These are phyloP conservation scores for Bombus affinis DNA, from an alignment of 1,140 invertebrate species.

Conservation along the genomic window DNA sequence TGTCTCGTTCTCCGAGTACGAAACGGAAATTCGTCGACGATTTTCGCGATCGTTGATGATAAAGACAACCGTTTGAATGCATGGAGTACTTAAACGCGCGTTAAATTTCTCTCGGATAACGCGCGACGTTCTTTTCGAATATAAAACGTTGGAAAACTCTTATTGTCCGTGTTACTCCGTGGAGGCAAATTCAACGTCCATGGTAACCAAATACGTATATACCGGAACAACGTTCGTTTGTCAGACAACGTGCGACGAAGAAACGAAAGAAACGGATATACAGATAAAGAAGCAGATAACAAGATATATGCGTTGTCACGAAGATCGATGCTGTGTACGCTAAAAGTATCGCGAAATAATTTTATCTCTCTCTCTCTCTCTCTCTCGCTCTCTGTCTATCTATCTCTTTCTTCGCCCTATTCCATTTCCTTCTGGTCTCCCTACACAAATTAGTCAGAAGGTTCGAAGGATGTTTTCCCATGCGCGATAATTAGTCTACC, in stretches of 20 bases:
- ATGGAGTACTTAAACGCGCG: neutral
- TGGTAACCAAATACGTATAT: no score
- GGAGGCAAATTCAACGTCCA: no score
- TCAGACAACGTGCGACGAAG: no score
- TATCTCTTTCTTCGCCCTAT: neutral
- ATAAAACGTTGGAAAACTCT: neutral
- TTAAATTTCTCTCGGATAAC: neutral
- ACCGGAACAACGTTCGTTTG: no score
- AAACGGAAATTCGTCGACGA: neutral
- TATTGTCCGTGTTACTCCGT: neutral
- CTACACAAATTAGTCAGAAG: conserved; percentile 50
- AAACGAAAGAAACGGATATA: no score
- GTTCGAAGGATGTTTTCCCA: conserved; percentile 55
- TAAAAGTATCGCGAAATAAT: conserved; percentile 10
- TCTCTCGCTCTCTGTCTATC: neutral
- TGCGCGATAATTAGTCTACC: conserved; percentile 59
- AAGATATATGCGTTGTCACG: no score
- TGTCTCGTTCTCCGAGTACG: neutral
- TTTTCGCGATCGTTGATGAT: neutral
- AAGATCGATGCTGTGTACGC: neutral
- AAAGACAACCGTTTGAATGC: neutral
- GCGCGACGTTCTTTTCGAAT: neutral
- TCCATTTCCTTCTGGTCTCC: neutral
- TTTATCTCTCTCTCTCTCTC: neutral
- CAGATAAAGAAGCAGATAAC: no score